Evolutionary conservation across 2,113 vertebrate species (phyloP).

Genomic region (Clarias batrachus): DNA sequence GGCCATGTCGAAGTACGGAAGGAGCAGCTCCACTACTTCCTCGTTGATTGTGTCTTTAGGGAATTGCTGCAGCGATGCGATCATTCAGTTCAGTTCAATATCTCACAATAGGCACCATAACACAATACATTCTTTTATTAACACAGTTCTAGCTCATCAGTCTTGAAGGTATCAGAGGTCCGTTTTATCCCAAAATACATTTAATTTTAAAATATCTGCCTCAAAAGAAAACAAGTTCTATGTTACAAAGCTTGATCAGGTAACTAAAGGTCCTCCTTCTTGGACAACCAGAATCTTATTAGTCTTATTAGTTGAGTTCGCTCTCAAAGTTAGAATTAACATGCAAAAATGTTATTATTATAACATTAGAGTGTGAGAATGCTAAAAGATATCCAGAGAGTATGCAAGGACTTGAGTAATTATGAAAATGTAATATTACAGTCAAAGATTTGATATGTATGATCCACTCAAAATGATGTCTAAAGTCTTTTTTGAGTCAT

Average conservation of each 20-base stretch:
- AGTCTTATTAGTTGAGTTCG: too few relatives aligned
- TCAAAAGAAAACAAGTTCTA: neutral
- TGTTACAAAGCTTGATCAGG: neutral
- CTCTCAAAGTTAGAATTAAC: neutral
- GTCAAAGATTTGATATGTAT: neutral
- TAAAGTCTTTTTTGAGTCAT: neutral
- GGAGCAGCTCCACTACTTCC: slow-evolving; percentile 89
- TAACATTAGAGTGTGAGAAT: neutral
- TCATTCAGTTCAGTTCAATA: neutral
- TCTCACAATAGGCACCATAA: neutral
- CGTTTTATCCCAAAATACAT: neutral
- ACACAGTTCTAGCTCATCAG: neutral
- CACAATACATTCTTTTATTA: too few relatives aligned
- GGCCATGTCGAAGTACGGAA: slow-evolving; percentile 90
- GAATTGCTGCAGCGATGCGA: slow-evolving; percentile 80
- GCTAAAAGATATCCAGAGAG: neutral
- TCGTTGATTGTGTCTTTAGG: slow-evolving; percentile 93
- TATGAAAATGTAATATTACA: neutral
- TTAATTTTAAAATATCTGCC: neutral
- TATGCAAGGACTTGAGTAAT: neutral
- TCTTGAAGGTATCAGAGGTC: neutral
- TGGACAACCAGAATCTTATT: neutral
- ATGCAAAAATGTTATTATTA: neutral
- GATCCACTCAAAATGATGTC: neutral
- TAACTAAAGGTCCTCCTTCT: neutral